Base-by-base conservation (phyloP, 2,888 invertebrate genomes). In the Theretra japonica region DNA sequence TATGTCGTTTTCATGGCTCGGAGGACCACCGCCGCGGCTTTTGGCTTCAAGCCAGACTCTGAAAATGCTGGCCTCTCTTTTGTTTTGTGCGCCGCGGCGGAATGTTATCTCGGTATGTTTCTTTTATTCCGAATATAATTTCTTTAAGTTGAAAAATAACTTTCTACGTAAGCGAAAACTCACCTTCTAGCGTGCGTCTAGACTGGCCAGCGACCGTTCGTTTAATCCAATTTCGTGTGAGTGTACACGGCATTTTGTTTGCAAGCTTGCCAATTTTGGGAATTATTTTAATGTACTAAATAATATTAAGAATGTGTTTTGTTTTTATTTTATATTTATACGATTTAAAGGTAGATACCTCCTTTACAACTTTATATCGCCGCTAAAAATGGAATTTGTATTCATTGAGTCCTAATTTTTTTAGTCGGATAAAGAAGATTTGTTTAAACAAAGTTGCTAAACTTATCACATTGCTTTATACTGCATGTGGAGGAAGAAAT, bases 1-100 rank as follows among this genome's bases (percentile, higher is more conserved):
- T 91, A 91, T 90, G 87, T 87, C 89, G 87, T 88, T 91, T 90
- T 91, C 90, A 90, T 91, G 88, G 88, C 81, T 84, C 83, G 82
- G 75, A 86, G 87, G 81, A 86, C 82, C 83, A 84, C 83, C 81
- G 83, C 84, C 83, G 87, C 84, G 86, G 86, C 84, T 86, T 83
- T 88, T 93, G 93, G 93, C 91, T 81, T 80, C 78, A 80, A 84
- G 90, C 93, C 93, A 93, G 89, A 83, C 83, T 80, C 82, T 84
- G 81, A 81, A 76, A 86, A 87, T 86, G 86, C 80, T 83, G 84
- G 83, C 82, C 83, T 83, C 85, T 86, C 88, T 88, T 89, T 90
- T 90, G 90, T 91, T 91, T 89, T 82, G 83, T 82, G 83, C 81
- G 76, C 76, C 76, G 76, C 79, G 80, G 77, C 78, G 80, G 80